phyloP scores from a whole-genome alignment of 2,797 vertebrate genomes.

The Melanotaenia boesemani region DNA sequence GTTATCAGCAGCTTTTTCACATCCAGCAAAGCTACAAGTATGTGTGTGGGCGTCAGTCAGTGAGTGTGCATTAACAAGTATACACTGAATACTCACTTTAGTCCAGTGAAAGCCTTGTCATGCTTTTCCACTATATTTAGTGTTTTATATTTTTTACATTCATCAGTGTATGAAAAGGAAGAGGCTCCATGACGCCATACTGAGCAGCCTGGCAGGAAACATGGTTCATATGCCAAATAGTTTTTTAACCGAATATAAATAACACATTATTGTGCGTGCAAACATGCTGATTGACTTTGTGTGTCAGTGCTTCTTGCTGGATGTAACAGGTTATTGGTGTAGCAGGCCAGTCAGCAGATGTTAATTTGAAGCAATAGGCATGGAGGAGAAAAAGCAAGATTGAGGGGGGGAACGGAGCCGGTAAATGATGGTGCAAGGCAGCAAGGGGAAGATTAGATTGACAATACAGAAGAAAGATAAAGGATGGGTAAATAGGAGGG shows the following conservation, averaged over 20 bases:
- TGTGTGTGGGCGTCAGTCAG: conserved; percentile 20
- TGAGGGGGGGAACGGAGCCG: conserved; percentile 8
- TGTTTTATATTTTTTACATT: conserved; percentile 43
- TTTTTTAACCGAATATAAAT: conserved; percentile 54
- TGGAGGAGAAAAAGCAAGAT: conserved; percentile 37
- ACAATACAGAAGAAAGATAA: conserved; percentile 58
- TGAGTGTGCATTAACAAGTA: conserved; percentile 20
- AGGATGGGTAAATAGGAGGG: conserved; percentile 45
- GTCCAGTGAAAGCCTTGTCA: conserved; percentile 9
- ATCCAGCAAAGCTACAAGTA: conserved; percentile 1
- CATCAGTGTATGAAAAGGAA: conserved; percentile 26
- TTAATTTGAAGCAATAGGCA: conserved; percentile 66
- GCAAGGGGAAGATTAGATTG: conserved; percentile 53
- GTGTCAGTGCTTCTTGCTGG: conserved; percentile 46
- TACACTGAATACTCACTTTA: conserved; percentile 21
- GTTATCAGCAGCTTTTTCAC: conserved; percentile 23
- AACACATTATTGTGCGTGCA: conserved; percentile 56
- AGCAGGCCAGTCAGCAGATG: conserved; percentile 66
- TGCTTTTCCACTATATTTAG: conserved; percentile 27
- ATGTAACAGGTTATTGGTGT: conserved; percentile 61
- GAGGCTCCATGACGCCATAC: conserved; percentile 33
- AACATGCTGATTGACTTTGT: conserved; percentile 50
- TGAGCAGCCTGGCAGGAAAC: conserved; percentile 27
- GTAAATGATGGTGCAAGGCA: conserved; percentile 51
- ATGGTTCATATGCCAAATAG: conserved; percentile 46